Percentiles rank a stretch among this genome's conserved stretches.
These are phyloP conservation scores for Hirudo medicinalis DNA, from an alignment of 1,140 invertebrate species.

Conservation along the genomic window DNA sequence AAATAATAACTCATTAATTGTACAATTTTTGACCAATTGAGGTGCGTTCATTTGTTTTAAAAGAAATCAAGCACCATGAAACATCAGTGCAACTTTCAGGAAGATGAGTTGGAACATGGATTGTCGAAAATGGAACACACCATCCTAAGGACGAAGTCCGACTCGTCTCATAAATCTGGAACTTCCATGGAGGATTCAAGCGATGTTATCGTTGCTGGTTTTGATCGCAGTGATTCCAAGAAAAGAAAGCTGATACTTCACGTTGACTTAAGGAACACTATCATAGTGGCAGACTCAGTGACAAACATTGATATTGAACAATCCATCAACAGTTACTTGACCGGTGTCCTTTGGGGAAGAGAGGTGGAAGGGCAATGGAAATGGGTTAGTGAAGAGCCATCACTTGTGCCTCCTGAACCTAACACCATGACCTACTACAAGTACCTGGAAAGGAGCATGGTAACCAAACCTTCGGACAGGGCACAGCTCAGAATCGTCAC, in stretches of 20 bases:
- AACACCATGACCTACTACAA: constrained; percentile 35
- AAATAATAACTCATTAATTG: too few species aligned
- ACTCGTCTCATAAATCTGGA: too few species aligned
- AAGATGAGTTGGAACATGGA: too few species aligned
- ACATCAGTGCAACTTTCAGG: too few species aligned
- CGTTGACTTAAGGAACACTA: constrained; percentile 37
- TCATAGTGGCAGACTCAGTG: constrained; percentile 37
- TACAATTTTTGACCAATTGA: too few species aligned
- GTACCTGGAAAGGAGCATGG: constrained; percentile 31
- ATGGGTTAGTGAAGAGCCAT: constrained; percentile 31
- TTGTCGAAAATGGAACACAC: too few species aligned
- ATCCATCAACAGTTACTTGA: constrained; percentile 36
- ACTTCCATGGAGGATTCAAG: too few species aligned
- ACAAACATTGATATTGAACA: constrained; percentile 36
- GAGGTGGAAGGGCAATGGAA: constrained; percentile 23
- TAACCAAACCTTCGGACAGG: constrained; percentile 29
- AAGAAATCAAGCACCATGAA: too few species aligned
- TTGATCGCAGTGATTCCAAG: background rate
- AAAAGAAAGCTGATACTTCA: constrained; percentile 36
- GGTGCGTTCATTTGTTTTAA: too few species aligned
- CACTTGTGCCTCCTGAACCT: constrained; percentile 27
- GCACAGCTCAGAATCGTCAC: constrained; percentile 29
- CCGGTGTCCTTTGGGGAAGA: constrained; percentile 35
- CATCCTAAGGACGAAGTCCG: too few species aligned
- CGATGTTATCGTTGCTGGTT: too few species aligned